Evolutionary conservation across 2,888 invertebrate species (phyloP), one percentile per base, ranked within the genome.

Genomic region (Ganaspis brasiliensis): DNA sequence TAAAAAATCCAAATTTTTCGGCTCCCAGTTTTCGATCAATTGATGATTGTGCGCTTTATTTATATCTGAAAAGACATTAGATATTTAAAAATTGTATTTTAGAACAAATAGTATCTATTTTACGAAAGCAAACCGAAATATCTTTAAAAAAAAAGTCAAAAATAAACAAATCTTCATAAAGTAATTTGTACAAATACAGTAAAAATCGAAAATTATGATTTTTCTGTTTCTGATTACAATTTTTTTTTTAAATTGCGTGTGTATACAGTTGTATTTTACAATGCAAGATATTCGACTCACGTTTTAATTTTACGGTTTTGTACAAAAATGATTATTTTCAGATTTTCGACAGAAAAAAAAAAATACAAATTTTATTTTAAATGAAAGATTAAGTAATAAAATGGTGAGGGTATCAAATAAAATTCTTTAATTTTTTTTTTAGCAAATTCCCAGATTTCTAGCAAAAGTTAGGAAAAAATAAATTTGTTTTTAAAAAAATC

Each of bases 21-120:
- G 56, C 56, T 21, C 26, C 10, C 19, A 12, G 61, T 63, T 10
- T 40, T 24, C 24, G 19, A 21, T 45, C n/a, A 45, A 9, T 45
- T 24, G 9, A n/a, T 16, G 12, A 24, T 56, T 26, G 26, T 8
- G 40, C 14, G 45, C 5, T 26, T 24, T 67, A n/a, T 16, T 45
- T 3, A 67, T 21, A 21, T 45, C 67, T 67, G 40, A 24, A 67
- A 67, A 67, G 24, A 8, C 45, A 45, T 45, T 67, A 16, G 5
- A 49, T 12, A n/a, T 49, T n/a, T n/a, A 40, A 5, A 40, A 40
- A 40, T 45, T 8, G 12, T 2, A 8, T 40, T 40, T 16, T 5
- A 49, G 16, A 49, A 49, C 16, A 49, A 49, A 16, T 35, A 9
- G 14, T 40, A 12, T 40, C 40, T 40, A 40, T 5, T n/a, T 49